Evolutionary conservation across 2,888 invertebrate genomes (phyloP), one percentile per base, ranked within the genome.

Genomic region (Cremastobaeus sp.): DNA sequence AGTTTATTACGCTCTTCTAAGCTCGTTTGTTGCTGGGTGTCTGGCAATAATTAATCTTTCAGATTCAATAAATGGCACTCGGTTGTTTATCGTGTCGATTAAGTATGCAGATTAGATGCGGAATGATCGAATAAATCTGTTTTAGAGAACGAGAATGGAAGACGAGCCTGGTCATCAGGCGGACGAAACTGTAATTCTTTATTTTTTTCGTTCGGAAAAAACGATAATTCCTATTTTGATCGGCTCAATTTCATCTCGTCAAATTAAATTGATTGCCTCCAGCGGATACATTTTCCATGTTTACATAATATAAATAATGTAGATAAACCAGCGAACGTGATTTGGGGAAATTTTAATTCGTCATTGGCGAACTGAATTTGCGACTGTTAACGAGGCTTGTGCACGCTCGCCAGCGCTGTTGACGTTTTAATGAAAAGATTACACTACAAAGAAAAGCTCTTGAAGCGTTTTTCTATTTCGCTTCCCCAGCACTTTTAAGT

Each of bases 91-190:
- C n/a, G 9, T 0, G 11, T 34, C 34, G 37, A 17, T 60, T 60
- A 60, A 18, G 18, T 14, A 60, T 60, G 59, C 47, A 47, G 9
- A 60, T 60, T 25, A 47, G 18, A 60, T 60, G 37, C 35, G 30
- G 37, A 47, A 47, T 47, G 1, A 15, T 32, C 8, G 14, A 34
- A 45, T 28, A 18, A 47, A 47, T 47, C 17, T 20, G 37, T 60
- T 60, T 47, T 9, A 18, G 4, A 8, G 37, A 37, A 45, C 6
- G 12, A 1, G 47, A 59, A 35, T 34, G n/a, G 34, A 20, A 43
- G 25, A 59, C 20, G 20, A 47, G 37, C 47, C 34, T 21, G 21
- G 35, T 57, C 45, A 45, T 41, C 2, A n/a, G 41, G 39, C 30
- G 17, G n/a, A 9, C 8, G 37, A 37, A 41, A 17, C n/a, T 25